phyloP scores from a whole-genome alignment of 2,797 vertebrate species.

The Schizopygopsis pylzovi region DNA sequence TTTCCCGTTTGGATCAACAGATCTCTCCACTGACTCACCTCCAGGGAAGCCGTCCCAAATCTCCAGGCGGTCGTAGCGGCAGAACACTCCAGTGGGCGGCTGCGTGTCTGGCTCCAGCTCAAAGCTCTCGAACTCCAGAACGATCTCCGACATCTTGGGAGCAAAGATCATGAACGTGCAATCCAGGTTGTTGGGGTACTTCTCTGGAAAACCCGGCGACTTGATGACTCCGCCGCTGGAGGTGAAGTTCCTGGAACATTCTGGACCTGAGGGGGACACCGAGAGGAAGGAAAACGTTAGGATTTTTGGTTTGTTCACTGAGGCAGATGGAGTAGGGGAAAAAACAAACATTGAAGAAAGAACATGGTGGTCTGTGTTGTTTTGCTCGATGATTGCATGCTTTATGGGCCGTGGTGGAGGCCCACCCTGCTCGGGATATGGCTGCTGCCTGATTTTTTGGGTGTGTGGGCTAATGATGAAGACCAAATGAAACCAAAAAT shows the following conservation, averaged over 20 bases:
- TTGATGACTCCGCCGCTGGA: slow-evolving; percentile 89
- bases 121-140: slow-evolving; percentile 97
- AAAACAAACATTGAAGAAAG: slow-evolving; percentile 38
- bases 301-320: slow-evolving; percentile 48
- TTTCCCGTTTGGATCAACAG: slow-evolving; percentile 19
- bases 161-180: slow-evolving; percentile 99
- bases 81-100: slow-evolving; percentile 87
- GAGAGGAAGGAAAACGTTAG: slow-evolving; percentile 25
- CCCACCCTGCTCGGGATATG: slow-evolving; percentile 48
- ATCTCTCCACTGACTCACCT: slow-evolving; percentile 75
- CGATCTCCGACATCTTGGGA: slow-evolving; percentile 96
- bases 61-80: slow-evolving; percentile 95
- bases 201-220: slow-evolving; percentile 95
- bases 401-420: slow-evolving; percentile 46
- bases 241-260: slow-evolving; percentile 97
- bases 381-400: slow-evolving; percentile 46
- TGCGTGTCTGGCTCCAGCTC: slow-evolving; percentile 93
- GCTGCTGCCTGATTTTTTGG: slow-evolving; percentile 18
- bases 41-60: slow-evolving; percentile 99
- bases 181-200: slow-evolving; percentile 97
- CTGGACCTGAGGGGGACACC: slow-evolving; percentile 82
- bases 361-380: slow-evolving; percentile 56
- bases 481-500: background rate
- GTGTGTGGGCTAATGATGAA: slow-evolving; percentile 40
- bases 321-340: slow-evolving; percentile 12